Evolutionary conservation across 1,140 invertebrate genomes (phyloP), one percentile per base, ranked within the genome.

Genomic region (Drosophila rhopaloa): DNA sequence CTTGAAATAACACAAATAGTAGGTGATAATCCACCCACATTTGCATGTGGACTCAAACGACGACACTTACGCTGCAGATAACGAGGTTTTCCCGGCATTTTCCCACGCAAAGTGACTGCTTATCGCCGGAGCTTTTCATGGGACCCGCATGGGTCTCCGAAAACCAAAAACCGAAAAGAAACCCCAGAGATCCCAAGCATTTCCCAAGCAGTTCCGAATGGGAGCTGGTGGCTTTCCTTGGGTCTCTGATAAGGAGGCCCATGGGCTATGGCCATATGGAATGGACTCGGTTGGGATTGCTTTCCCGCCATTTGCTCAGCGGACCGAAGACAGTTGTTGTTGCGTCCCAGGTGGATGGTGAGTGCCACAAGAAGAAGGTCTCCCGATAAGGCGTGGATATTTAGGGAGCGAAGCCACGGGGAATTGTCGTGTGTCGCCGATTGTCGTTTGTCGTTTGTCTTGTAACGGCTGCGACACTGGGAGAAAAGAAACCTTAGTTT

Each of bases 241-340:
- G 24, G 2, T 29, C n/a, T 16, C 43, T 27, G 67, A 71, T 70
- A 71, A 71, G 67, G 53, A 35, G 10, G 24, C 19, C 32, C n/a
- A 27, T 35, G 19, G 19, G 29, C 48, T 16, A 10, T 51, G 8
- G 67, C 41, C 67, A 56, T 70, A 68, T 68, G 67, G 66, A 51
- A 19, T 14, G 41, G 24, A 38, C 50, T 58, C 37, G 40, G 27
- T 51, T 43, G 59, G 76, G 57, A 75, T 57, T 78, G 50, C 70
- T 86, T 89, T 88, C 84, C 84, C 83, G 83, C 83, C 83, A 89
- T 74, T 83, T 88, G 83, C 72, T 72, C 79, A 89, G 44, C 84
- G 79, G 88, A 88, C 66, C 83, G 80, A 74, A 82, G 82, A 79
- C 82, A 75, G 43, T 32, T 32, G 29, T 32, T 32, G 29, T 32